A percentile compares a stretch with the other conserved stretches of the same genome.
These are phyloP conservation scores for Opisthocomus hoazin DNA, from an alignment of 2,113 vertebrate genomes.

Conservation along the genomic window DNA sequence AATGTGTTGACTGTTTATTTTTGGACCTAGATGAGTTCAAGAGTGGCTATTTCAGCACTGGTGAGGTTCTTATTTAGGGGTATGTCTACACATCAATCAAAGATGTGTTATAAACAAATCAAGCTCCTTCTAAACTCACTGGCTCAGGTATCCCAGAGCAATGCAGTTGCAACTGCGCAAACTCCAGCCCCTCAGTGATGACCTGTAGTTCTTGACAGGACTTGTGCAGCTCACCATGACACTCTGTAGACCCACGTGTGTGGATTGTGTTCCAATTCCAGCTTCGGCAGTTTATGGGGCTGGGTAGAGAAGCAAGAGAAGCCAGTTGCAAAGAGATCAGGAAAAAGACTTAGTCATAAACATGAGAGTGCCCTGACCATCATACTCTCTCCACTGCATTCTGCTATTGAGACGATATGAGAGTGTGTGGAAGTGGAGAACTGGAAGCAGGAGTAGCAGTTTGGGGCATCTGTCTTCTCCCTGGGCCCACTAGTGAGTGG, in stretches of 20 bases:
- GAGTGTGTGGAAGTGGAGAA: neutral
- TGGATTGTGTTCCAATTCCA: neutral
- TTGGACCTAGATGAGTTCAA: neutral
- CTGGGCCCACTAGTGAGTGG: neutral
- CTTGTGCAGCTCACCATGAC: neutral
- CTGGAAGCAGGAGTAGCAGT: neutral
- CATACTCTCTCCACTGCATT: neutral
- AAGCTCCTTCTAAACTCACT: neutral
- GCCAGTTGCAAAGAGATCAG: neutral
- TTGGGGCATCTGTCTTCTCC: neutral
- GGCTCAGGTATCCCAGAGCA: neutral
- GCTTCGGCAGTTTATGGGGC: neutral
- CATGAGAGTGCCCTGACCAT: neutral
- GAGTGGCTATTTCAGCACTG: neutral
- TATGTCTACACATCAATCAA: neutral
- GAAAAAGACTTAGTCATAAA: neutral
- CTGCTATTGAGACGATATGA: neutral
- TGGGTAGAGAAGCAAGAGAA: neutral
- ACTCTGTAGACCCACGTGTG: fast-evolving
- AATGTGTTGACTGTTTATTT: neutral
- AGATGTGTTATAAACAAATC: neutral
- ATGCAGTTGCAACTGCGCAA: neutral
- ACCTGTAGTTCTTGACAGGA: neutral
- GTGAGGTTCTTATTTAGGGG: neutral
- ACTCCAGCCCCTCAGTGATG: neutral